Evolutionary conservation across 2,888 invertebrate species (phyloP), one percentile per base, ranked within the genome.

Genomic region (Microdon myrmicae): DNA sequence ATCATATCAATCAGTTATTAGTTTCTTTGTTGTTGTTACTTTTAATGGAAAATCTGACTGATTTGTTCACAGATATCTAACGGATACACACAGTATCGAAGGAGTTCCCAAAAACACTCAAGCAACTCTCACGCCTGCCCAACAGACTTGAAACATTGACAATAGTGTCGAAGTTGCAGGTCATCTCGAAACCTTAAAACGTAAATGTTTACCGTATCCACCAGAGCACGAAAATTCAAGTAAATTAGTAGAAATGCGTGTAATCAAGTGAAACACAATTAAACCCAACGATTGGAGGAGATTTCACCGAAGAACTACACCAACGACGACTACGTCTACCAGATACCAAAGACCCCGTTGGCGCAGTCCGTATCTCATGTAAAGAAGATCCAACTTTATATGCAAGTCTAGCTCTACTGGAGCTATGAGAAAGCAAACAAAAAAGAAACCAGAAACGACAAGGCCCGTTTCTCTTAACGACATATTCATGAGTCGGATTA

Each of bases 211-310:
- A 7, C 14, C 13, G 10, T 3, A 51, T 7, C 25, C 47, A 64
- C 45, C 44, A 47, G 47, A 64, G 58, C 64, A n/a, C n/a, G 37
- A 47, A 17, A 51, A 51, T 29, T 31, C 16, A 34, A 55, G 43
- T 32, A 47, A 58, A 64, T 56, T 53, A 47, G 51, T 51, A 56
- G 51, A 56, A 37, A 26, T 34, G 29, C 51, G 28, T 43, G 45
- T 51, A 58, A 53, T 47, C 51, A 53, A 47, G 47, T 58, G 64
- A 64, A 51, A 64, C 43, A 64, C 51, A 58, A 64, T 58, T 53
- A 47, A 43, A 58, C 37, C 43, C 64, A 58, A 31, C 38, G 64
- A 64, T 53, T 64, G 58, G 23, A 55, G 47, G 32, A 58, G 53
- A 58, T 64, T 64, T 64, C 64, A 64, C 58, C 53, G 31, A 14